Base-by-base conservation (phyloP, 2,797 vertebrate genomes). In the Aplochiton taeniatus region DNA sequence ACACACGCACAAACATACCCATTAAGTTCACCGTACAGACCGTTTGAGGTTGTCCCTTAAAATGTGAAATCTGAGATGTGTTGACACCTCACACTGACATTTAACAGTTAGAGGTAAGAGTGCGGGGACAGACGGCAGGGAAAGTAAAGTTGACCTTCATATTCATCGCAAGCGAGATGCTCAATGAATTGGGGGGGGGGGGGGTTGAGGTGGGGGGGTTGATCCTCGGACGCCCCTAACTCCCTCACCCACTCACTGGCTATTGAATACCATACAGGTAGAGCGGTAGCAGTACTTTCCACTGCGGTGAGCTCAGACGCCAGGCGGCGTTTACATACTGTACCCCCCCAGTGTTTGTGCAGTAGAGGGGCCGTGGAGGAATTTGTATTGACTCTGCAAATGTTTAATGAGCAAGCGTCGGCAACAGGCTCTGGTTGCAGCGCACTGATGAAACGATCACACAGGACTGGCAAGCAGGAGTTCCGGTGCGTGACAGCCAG, bases 361-460 rank as follows among this genome's bases (percentile, higher is more conserved):
- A 45, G 73, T 80, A 76, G 70, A 73, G 74, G 72, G 79, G 84
- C 77, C 83, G 75, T 72, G 83, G 73, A 85, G 87, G 86, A 89
- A 87, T 90, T 83, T 85, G 73, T 90, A 80, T 91, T 90, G 87
- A 90, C 87, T 88, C 87, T 83, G 84, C 88, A 90, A 90, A 90
- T 91, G 89, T 91, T 91, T 90, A 89, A 91, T 87, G 85, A 90
- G 87, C 80, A 82, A 74, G 71, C 64, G 62, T 78, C 79, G 76
- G 80, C 74, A 69, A 59, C 85, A 76, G 86, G 84, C 88, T 83
- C 82, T 86, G 84, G 85, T 79, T 74, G 84, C 81, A 72, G 63
- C 0, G 68, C 54, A 49, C 84, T 74, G 84, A 81, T 81, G 83
- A 81, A 79, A 83, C 63, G 73, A 86, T 74, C 77, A 83, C 79